phyloP scores from a whole-genome alignment of 2,888 invertebrate species.

The Seira ritae region DNA sequence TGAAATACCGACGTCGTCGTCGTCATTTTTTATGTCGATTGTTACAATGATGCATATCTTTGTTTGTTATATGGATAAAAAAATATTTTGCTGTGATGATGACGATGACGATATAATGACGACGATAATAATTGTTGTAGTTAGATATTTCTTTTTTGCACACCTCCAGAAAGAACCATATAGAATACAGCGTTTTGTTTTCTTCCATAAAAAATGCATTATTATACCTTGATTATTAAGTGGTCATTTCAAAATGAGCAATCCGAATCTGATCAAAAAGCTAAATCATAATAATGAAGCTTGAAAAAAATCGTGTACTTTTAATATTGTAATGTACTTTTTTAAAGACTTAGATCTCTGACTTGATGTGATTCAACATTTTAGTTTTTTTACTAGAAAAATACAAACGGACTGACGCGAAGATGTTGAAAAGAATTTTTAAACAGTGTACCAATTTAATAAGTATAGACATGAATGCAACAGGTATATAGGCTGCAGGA shows the following conservation, averaged over 20 bases:
- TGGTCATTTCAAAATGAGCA: no score
- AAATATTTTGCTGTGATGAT: slow-evolving; percentile 42
- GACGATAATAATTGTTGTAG: no score
- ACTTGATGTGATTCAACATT: slow-evolving; percentile 62
- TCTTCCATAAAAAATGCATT: no score
- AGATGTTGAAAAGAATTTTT: neutral
- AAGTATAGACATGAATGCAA: no score
- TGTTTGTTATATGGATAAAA: neutral
- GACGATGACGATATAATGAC: slow-evolving; percentile 5
- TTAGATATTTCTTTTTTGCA: neutral
- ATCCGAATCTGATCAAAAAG: no score
- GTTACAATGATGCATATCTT: no score
- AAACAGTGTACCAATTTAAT: no score
- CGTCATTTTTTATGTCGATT: neutral
- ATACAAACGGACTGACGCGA: slow-evolving; percentile 48
- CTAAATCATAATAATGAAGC: no score
- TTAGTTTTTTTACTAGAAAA: slow-evolving; percentile 17
- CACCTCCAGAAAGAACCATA: slow-evolving; percentile 29
- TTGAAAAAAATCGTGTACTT: no score
- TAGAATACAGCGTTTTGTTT: slow-evolving; percentile 30
- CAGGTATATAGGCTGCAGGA: no score
- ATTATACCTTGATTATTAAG: no score
- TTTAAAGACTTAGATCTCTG: slow-evolving; percentile 59
- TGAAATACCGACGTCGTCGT: slow-evolving; percentile 2
- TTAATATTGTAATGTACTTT: no score